Evolutionary conservation across 1,140 invertebrate genomes (phyloP).

Genomic region (Bursaphelenchus mucronatus): DNA sequence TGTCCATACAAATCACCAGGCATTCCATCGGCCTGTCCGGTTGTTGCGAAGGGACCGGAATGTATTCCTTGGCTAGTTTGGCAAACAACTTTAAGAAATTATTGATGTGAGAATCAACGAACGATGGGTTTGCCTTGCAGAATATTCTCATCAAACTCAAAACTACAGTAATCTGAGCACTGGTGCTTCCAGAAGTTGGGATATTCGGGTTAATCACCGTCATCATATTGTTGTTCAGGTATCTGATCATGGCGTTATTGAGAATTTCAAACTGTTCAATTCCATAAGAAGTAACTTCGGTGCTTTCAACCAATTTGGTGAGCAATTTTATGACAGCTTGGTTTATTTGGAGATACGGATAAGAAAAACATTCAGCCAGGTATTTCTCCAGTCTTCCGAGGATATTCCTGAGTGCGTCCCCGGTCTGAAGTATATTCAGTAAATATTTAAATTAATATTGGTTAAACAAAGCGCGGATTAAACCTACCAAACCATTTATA

Average conservation of each 20-base stretch:
- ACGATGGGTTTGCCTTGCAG: not conserved
- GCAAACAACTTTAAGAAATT: constrained; percentile 36
- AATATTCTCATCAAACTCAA: not conserved
- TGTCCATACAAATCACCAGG: constrained; percentile 6
- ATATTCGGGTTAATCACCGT: not conserved
- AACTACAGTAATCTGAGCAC: not conserved
- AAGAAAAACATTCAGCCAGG: constrained; percentile 37
- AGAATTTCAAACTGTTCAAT: constrained; percentile 39
- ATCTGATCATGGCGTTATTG: constrained; percentile 31
- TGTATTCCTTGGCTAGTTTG: constrained; percentile 9
- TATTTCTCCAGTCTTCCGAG: constrained; percentile 35
- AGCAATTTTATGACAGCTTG: constrained; percentile 23
- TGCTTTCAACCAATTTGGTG: constrained; percentile 40
- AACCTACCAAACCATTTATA: constrained; percentile 14
- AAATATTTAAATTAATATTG: not conserved
- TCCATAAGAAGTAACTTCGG: constrained; percentile 28
- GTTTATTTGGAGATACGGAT: constrained; percentile 18
- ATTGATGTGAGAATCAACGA: not conserved
- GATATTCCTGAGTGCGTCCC: constrained; percentile 31
- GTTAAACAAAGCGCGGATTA: too few relatives aligned
- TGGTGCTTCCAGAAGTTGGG: not conserved
- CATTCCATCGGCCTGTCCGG: constrained; percentile 5
- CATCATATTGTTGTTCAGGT: constrained; percentile 36
- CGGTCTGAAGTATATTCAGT: too few relatives aligned
- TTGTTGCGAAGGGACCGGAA: constrained; percentile 4